Evolutionary conservation across 2,888 invertebrate species (phyloP).

Genomic region (Noctua janthina): DNA sequence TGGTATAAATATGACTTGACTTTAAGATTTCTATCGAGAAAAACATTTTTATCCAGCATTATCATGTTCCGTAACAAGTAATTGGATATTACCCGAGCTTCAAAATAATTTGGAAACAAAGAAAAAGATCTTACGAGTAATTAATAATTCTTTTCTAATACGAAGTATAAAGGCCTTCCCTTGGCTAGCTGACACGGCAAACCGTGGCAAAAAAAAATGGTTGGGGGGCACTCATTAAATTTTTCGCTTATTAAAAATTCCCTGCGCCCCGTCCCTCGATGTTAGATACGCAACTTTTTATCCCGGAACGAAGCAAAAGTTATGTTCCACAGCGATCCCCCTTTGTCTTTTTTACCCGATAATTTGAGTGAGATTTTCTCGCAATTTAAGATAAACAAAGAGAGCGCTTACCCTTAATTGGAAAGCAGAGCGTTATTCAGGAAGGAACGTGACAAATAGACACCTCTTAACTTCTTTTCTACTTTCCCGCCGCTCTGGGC

Average conservation of each 20-base stretch:
- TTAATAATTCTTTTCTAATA: constrained; percentile 74
- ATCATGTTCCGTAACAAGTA: constrained; percentile 38
- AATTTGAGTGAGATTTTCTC: constrained; percentile 91
- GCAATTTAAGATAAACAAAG: constrained; percentile 91
- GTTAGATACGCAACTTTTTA: constrained; percentile 89
- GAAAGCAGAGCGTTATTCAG: constrained; percentile 90
- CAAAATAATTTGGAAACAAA: constrained; percentile 54
- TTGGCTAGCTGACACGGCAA: constrained; percentile 80
- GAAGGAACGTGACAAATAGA: constrained; percentile 91
- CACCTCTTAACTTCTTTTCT: constrained; percentile 91
- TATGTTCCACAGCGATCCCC: constrained; percentile 86
- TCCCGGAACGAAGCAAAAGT: constrained; percentile 86
- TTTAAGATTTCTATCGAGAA: background rate
- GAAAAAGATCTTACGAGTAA: constrained; percentile 67
- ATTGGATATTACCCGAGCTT: constrained; percentile 53
- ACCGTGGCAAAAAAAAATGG: constrained; percentile 82
- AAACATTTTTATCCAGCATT: background rate
- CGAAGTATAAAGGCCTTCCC: constrained; percentile 74
- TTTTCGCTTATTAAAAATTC: constrained; percentile 91
- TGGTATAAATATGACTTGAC: background rate
- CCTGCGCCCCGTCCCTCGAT: constrained; percentile 84
- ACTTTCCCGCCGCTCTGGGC: constrained; percentile 86
- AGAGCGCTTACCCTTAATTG: constrained; percentile 90
- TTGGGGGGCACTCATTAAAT: constrained; percentile 87
- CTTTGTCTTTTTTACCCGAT: constrained; percentile 88